Evolutionary conservation across 2,113 vertebrate species (phyloP), one percentile per base, ranked within the genome.

Genomic region (Aythya baeri): DNA sequence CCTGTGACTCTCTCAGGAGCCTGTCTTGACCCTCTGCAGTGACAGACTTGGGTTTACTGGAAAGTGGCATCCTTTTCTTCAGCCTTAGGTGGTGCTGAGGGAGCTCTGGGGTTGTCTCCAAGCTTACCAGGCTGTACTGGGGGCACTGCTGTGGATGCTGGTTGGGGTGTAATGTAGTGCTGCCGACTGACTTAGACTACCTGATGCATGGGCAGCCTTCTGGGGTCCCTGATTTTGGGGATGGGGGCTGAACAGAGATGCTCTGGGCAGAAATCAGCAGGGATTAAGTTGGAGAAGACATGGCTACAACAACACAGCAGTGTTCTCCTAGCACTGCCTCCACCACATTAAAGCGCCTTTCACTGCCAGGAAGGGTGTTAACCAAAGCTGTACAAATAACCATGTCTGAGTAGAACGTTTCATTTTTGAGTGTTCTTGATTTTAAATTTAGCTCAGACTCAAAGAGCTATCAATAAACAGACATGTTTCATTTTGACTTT

Each of bases 311-410:
- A 72, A 54, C 26, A 29, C 49, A 52, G 49, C 49, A 36, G 13
- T 36, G 34, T 54, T 71, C 65, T 67, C 20, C 83, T 91, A 58
- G 43, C 34, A 3, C 44, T 86, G 88, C 41, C 34, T 84, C 82
- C 43, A 91, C 96, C 93, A 93, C 91, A 86, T 91, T 61, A 94
- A 96, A 96, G 68, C 0, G 0, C 86, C 66, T 82, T 96, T 96
- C 58, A 4, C 86, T 94, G 95, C 91, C 95, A 94, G 93, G 96
- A 97, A 94, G 95, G 95, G 95, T 94, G 95, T 97, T 94, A 96
- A 95, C 94, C 94, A 94, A 95, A 96, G 91, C 77, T 91, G 70
- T 82, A 82, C 86, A 82, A 85, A 93, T 95, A 94, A 95, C 95
- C 81, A 72, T 12, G 26, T 88, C 65, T 94, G 88, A 94, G 84